Base-by-base conservation (phyloP, 2,888 invertebrate genomes). In the Tupiocoris notatus region DNA sequence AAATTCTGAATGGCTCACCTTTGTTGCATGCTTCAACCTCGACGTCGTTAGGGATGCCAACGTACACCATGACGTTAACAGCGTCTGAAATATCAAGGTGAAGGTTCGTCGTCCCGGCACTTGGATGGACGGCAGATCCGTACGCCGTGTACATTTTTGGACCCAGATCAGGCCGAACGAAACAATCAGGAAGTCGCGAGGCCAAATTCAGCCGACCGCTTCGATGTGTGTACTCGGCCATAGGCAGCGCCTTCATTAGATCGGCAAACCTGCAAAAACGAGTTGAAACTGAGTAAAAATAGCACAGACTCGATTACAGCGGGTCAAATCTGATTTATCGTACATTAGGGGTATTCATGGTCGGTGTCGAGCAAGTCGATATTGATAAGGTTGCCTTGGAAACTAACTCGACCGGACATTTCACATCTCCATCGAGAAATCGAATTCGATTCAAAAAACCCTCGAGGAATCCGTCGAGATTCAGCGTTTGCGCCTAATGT, bases 81-180 rank as follows among this genome's bases (percentile, higher is more conserved):
- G 98, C 98, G 85, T 98, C 98, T 24, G 96, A 96, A 54, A 98
- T 94, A 84, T 98, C 98, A 79, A 98, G 86, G 85, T 98, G 98
- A 65, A 98, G 88, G 85, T 98, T 98, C 61, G 98, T 98, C 0
- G 98, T 97, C 56, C 96, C 98, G 83, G 94, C 94, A 75, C 88
- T 88, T 0, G 91, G 89, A 83, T 90, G 88, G 58, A 89, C 82
- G 0, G 94, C 93, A 22, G 94, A 93, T 57, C 98, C 98, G 83
- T 98, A 98, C 2, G 98, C 98, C 81, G 94, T 97, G 86, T 98
- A 98, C 96, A 98, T 96, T 85, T 98, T 98, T 0, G 98, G 98
- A 0, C 98, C 98, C 24, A 98, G 86, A 84, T 98, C 98, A 0
- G 98, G 98, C 23, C 93, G 90, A 9, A 96, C 95, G 85, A 95